A percentile compares a stretch with the other conserved stretches of the same genome.
Conservation (phyloP, 92 coral and sea anemone genomes). For the Chrysogorgia sp. region DNA sequence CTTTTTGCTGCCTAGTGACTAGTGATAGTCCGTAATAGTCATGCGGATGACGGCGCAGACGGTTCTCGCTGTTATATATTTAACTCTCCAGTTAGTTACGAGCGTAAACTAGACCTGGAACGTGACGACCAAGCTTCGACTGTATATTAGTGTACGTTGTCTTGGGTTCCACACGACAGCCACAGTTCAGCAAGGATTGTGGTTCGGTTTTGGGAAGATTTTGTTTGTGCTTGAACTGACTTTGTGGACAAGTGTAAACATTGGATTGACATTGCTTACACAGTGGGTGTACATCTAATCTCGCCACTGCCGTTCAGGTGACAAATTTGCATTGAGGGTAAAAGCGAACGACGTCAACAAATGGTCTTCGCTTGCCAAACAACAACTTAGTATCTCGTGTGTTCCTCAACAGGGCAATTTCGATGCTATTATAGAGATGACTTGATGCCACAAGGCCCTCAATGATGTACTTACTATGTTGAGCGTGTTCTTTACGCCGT, state of each 20-base stretch:
- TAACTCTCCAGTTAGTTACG: no score
- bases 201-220: slow-evolving; percentile 6
- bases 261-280: neutral
- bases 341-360: slow-evolving; percentile 10
- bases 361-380: neutral
- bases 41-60: no score
- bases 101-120: no score
- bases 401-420: neutral
- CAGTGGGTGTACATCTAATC: slow-evolving; percentile 5
- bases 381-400: neutral
- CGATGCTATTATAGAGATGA: neutral
- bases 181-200: neutral
- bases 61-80: no score
- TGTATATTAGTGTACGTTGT: no score
- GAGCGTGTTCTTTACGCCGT: no score
- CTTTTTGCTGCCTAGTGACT: no score
- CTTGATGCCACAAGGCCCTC: no score
- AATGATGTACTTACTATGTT: no score
- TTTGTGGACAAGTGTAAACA: slow-evolving; percentile 14
- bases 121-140: no score
- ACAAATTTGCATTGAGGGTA: slow-evolving; percentile 18
- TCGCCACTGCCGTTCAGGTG: neutral
- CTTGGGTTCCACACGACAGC: no score
- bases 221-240: neutral
- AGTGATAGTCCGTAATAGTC: no score